Conservation (phyloP, 2,113 vertebrate genomes). For the Callaeas wilsoni region DNA sequence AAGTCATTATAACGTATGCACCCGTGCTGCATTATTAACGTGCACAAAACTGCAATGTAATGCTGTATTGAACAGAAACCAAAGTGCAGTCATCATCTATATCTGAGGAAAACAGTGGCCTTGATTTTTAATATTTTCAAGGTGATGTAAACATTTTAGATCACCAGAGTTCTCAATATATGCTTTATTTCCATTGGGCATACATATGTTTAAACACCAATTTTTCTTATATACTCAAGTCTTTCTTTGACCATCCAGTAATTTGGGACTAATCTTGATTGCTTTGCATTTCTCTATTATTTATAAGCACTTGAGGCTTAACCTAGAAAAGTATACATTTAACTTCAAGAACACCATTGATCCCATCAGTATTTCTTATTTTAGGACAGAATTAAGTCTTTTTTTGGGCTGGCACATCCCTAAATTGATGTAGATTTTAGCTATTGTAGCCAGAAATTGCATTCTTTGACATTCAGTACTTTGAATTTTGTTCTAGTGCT, state of each 20-base stretch:
- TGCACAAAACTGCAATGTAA: background rate
- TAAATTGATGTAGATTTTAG: background rate
- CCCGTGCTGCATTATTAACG: background rate
- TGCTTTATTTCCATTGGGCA: background rate
- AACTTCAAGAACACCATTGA: background rate
- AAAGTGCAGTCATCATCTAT: background rate
- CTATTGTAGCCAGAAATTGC: background rate
- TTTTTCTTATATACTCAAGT: background rate
- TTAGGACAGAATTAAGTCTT: background rate
- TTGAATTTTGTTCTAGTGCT: background rate
- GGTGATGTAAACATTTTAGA: background rate
- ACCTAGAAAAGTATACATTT: background rate
- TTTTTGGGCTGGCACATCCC: background rate
- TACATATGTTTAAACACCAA: background rate
- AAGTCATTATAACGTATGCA: background rate
- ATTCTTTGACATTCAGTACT: background rate
- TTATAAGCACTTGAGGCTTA: background rate
- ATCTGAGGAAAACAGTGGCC: background rate
- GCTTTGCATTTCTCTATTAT: background rate
- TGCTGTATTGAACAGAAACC: background rate
- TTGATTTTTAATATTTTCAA: background rate
- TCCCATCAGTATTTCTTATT: background rate
- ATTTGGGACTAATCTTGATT: background rate
- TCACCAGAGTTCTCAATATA: background rate
- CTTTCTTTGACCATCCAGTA: background rate